Evolutionary conservation across 1,140 invertebrate species (phyloP), one percentile per base, ranked within the genome.

Genomic region (Drosophila ironensis): DNA sequence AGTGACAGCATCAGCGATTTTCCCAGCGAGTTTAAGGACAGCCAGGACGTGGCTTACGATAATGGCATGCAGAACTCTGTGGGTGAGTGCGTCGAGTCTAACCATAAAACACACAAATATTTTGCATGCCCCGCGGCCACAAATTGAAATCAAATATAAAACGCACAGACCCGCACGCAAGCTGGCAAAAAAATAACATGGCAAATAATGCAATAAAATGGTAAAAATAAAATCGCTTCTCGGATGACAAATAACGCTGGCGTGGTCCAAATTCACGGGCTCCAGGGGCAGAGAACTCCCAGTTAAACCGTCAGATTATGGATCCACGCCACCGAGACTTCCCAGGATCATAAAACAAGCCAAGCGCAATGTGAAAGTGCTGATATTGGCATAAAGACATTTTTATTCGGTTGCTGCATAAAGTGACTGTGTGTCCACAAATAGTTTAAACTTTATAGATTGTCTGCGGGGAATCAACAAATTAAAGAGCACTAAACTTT

Each of bases 41-140:
- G 82, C 20, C 88, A 89, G 61, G 88, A 89, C 22, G 75, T 71
- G 30, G 68, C 77, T 67, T 90, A 89, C 52, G 89, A 90, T 68
- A 90, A 90, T 87, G 91, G 92, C 66, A 90, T 91, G 63, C 92
- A 92, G 17, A 92, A 93, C 63, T 92, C 92, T 51, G 93, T 93
- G 72, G 92, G 93, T 93, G 73, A 89, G 88, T 68, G 33, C 27
- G 27, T 14, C 16, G 33, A 47, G 44, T 69, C 28, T 50, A 52
- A 30, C 25, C 45, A 69, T 72, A 84, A 70, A 76, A 77, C 35
- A 63, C 45, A 59, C 47, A 82, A 82, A 82, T 84, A 82, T 77
- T 86, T 74, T 74, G 41, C 63, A 70, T 81, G 45, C 60, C 57
- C 56, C 45, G 41, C 41, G 46, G 74, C 67, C 40, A 12, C 38